These are phyloP conservation scores for Drosophila insularis DNA, from an alignment of 1,140 invertebrate species.

Conservation along the genomic window DNA sequence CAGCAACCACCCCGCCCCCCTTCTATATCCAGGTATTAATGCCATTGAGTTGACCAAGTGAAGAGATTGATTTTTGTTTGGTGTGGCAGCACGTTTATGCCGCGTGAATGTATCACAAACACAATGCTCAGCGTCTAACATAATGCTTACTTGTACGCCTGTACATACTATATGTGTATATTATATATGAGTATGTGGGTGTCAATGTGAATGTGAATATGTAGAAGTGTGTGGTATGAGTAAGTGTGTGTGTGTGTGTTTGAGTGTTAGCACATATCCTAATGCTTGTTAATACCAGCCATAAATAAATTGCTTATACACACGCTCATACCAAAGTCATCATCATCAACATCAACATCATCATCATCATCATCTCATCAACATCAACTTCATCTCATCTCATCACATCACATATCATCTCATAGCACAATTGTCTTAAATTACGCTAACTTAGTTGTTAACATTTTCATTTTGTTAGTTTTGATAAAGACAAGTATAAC, in stretches of 20 bases:
- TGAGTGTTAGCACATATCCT: constrained; percentile 60
- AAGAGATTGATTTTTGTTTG: constrained; percentile 34
- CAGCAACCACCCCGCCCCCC: background rate
- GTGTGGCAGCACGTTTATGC: constrained; percentile 54
- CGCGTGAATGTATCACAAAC: constrained; percentile 48
- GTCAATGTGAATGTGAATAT: constrained; percentile 27
- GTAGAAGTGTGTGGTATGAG: constrained; percentile 9
- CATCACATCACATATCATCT: constrained; percentile 26
- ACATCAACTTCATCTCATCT: background rate
- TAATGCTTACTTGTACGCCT: constrained; percentile 31
- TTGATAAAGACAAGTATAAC: constrained; percentile 18
- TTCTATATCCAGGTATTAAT: background rate
- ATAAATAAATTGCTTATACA: constrained; percentile 44
- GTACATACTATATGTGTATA: background rate
- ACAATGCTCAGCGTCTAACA: constrained; percentile 38
- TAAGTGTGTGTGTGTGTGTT: constrained; percentile 19
- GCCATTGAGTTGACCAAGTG: constrained; percentile 31
- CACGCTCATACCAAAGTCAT: constrained; percentile 40
- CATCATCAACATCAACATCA: constrained; percentile 36
- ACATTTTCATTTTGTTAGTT: constrained; percentile 46
- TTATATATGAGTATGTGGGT: constrained; percentile 8
- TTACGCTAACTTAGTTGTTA: constrained; percentile 28
- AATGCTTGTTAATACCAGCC: constrained; percentile 61
- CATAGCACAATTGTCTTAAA: constrained; percentile 39
- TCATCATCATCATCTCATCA: constrained; percentile 4